Evolutionary conservation across 30 jellyfish, hydroid and myxozoan species (phyloP).

Genomic region (Hydractinia symbiolongicarpus): DNA sequence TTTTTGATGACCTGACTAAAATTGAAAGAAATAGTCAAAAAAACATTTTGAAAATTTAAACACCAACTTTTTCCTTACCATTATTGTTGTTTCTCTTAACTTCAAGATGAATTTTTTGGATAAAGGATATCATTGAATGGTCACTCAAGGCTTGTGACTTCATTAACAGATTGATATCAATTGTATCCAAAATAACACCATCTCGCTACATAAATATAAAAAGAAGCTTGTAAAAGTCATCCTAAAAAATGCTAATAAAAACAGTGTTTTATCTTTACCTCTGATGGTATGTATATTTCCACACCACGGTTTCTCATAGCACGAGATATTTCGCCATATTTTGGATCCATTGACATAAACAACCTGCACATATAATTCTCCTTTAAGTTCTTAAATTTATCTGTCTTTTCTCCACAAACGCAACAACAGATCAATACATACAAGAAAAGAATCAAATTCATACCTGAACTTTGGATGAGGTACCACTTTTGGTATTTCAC

Average conservation of each 20-base stretch:
- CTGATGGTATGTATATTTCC: slow-evolving; percentile 63
- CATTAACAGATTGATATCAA: slow-evolving; percentile 39
- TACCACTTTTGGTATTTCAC: slow-evolving; percentile 60
- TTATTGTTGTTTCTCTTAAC: too few species aligned
- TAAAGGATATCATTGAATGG: too few species aligned
- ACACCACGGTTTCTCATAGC: slow-evolving; percentile 98
- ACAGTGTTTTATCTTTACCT: slow-evolving; percentile 37
- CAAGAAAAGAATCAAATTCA: neutral
- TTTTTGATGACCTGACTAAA: slow-evolving; percentile 1
- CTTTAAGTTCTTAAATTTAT: neutral
- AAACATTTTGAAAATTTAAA: too few species aligned
- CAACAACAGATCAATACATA: too few species aligned
- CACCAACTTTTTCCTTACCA: too few species aligned
- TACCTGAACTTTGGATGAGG: slow-evolving; percentile 90
- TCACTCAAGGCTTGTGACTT: slow-evolving; percentile 19
- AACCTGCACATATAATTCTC: slow-evolving; percentile 24
- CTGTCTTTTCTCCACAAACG: too few species aligned
- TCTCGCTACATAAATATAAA: slow-evolving; percentile 30
- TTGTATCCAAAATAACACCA: slow-evolving; percentile 3
- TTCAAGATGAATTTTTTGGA: too few species aligned
- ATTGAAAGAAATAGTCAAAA: neutral
- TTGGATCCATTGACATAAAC: slow-evolving; percentile 79
- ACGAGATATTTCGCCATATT: slow-evolving; percentile 83
- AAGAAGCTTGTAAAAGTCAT: neutral
- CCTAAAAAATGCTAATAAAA: neutral